Base-by-base conservation (phyloP, 2,888 invertebrate genomes). In the Sipunculus nudus region DNA sequence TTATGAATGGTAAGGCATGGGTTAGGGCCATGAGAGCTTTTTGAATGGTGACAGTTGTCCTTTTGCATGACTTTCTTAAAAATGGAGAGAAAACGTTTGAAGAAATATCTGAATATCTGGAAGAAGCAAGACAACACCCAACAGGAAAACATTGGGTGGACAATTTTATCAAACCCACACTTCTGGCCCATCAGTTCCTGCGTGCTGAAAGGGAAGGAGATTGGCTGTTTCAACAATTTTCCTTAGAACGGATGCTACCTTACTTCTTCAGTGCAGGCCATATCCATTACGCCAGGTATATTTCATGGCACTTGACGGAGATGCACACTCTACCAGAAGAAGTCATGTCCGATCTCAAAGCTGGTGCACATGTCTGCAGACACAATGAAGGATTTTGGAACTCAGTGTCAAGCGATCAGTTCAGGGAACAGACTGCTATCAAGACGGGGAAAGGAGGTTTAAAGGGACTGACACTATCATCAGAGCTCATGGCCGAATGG, bases 41-140 rank as follows among this genome's bases (percentile, higher is more conserved):
- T 21, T n/a, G 50, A 8, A 13, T 50, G 16, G 6, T 35, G 8
- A 50, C 19, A 35, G 50, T 8, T 19, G 23, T 50, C 13, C 23
- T 50, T 8, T 19, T 47, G 28, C 25, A 47, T 10, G 19, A 47
- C n/a, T 47, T 25, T 47, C 28, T 47, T 16, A 23, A 6, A 35
- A 50, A 31, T 50, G 50, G 50, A 31, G 13, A 13, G 6, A 50
- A 35, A 23, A 19, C 31, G 6, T 35, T 35, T 35, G 35, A 50
- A 19, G 50, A 50, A 35, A 8, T 50, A 8, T 19, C 6, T 35
- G 35, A 16, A 10, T 31, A 50, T 23, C 38, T 50, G 13, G 35
- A 50, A 13, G 35, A 13, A 35, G 50, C 50, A 10, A 50, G 50
- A 50, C 19, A 50, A 38, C 50, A 50, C 23, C 50, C 50, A 35